These are phyloP conservation scores for Paramormyrops hopkinsi DNA, from an alignment of 2,797 vertebrate species.

Conservation along the genomic window DNA sequence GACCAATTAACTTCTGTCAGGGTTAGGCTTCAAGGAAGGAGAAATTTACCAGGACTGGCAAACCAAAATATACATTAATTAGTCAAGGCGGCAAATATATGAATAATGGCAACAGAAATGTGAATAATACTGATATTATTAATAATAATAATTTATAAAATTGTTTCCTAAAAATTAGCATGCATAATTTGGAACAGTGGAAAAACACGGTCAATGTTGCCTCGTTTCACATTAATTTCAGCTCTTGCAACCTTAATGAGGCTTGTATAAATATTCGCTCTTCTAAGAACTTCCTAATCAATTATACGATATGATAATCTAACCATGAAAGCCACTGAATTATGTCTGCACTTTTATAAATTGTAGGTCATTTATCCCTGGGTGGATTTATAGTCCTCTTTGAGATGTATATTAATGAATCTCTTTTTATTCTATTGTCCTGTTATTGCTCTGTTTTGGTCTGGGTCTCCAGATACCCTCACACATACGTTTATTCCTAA, in stretches of 20 bases:
- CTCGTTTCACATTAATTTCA: conserved; percentile 22
- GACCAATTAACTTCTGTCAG: background rate
- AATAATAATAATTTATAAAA: background rate
- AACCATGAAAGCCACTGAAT: conserved; percentile 28
- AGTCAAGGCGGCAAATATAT: background rate
- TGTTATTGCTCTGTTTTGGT: background rate
- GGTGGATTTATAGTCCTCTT: conserved; percentile 15
- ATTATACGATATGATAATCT: conserved; percentile 28
- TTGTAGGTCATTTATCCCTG: conserved; percentile 27
- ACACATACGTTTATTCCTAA: background rate
- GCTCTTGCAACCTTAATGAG: conserved; percentile 28
- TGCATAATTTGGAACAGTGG: background rate
- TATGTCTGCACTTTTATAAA: conserved; percentile 19
- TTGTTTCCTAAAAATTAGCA: background rate
- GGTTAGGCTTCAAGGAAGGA: background rate
- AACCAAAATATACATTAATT: background rate
- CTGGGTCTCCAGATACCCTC: background rate
- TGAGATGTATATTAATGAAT: conserved; percentile 19
- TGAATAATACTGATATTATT: background rate
- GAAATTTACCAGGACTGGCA: background rate
- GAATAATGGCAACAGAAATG: background rate
- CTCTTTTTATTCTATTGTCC: conserved; percentile 7
- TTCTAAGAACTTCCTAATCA: conserved; percentile 26
- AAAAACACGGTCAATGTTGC: background rate
- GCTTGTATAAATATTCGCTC: conserved; percentile 29